Conservation (phyloP, 2,113 vertebrate species). For the Triplophysa rosa region DNA sequence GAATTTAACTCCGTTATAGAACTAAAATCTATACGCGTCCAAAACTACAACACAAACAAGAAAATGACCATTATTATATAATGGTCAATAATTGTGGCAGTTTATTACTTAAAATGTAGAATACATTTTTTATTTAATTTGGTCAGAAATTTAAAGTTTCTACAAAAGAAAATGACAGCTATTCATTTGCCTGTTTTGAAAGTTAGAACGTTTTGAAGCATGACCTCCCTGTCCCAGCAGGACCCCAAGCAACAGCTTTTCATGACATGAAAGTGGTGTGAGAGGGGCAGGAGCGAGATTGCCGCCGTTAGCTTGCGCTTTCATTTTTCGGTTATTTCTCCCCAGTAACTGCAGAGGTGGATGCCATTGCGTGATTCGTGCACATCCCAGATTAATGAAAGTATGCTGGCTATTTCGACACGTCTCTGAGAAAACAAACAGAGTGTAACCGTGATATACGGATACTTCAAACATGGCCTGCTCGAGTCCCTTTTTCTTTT, state of each 20-base stretch:
- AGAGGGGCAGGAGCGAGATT: slow-evolving; percentile 1
- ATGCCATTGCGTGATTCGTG: neutral
- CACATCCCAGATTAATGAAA: neutral
- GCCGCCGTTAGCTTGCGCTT: neutral
- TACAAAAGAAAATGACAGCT: neutral
- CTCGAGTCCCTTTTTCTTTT: neutral
- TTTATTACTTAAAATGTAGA: too few relatives aligned
- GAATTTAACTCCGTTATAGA: too few relatives aligned
- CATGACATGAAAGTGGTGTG: neutral
- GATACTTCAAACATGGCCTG: neutral
- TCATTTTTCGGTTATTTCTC: neutral
- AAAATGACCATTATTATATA: too few relatives aligned
- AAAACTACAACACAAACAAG: too few relatives aligned
- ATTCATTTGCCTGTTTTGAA: slow-evolving; percentile 7
- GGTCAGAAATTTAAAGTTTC: neutral
- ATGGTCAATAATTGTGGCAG: too few relatives aligned
- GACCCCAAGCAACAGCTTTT: neutral
- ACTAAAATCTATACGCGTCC: too few relatives aligned
- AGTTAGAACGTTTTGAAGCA: neutral
- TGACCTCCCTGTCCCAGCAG: slow-evolving; percentile 7
- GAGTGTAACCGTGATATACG: neutral
- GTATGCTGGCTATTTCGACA: neutral
- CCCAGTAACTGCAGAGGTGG: neutral
- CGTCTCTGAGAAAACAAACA: slow-evolving; percentile 38
- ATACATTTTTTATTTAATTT: neutral